These are phyloP conservation scores for Turnix velox DNA, from an alignment of 2,113 vertebrate genomes.

Conservation along the genomic window DNA sequence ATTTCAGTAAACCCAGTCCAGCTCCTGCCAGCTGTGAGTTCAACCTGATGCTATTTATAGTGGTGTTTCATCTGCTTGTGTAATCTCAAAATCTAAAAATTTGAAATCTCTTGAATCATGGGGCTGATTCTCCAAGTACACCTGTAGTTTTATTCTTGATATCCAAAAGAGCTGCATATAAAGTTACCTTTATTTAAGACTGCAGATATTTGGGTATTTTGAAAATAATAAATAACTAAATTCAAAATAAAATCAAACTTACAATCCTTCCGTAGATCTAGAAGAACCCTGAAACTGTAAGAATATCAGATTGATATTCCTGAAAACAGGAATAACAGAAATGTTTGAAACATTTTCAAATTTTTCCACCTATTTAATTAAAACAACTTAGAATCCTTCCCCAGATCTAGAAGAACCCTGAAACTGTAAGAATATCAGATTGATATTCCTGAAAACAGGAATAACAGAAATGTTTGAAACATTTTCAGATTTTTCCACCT, in stretches of 20 bases:
- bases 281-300: no score
- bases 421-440: not conserved
- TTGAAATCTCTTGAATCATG: not conserved
- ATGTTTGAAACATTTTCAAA: no score
- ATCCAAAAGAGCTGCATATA: not conserved
- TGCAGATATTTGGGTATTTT: not conserved
- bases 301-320: no score
- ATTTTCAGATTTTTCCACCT: no score
- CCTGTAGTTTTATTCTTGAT: not conserved
- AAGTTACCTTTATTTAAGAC: not conserved
- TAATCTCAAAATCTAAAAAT: not conserved
- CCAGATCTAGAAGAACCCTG: fast-evolving
- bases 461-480: not conserved
- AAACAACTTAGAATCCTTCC: not conserved
- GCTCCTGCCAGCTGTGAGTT: not conserved
- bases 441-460: not conserved
- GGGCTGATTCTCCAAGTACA: not conserved
- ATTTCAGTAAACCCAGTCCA: not conserved
- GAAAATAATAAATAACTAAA: not conserved
- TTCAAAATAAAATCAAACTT: fast-evolving
- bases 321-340: not conserved
- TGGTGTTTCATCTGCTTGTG: not conserved
- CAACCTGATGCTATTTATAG: not conserved
- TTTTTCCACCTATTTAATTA: no score
- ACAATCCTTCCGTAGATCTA: not conserved